Base-by-base conservation (phyloP, 2,797 vertebrate species). In the Leucoraja ocellata region DNA sequence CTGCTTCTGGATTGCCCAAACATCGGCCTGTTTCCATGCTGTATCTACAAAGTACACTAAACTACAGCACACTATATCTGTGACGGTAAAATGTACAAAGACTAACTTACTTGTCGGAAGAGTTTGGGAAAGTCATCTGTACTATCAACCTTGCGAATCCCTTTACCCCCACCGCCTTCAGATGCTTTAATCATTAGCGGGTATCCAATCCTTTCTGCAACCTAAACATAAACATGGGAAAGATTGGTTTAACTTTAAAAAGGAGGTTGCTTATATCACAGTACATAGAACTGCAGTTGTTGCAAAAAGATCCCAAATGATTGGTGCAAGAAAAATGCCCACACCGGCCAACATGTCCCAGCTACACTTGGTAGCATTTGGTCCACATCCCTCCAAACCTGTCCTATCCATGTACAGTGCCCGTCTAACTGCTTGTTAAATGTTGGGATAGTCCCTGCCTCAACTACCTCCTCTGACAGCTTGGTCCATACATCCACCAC, bases 151-250 rank as follows among this genome's bases (percentile, higher is more conserved):
- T 98, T 98, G 7, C 98, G 97, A 94, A 99, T 99, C 1, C 99
- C 99, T 95, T 99, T 99, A 73, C 99, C 99, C 14, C 99, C 99
- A 0, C 98, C 98, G 0, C 99, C 98, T 95, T 98, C 98, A 0
- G 98, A 98, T 28, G 99, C 98, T 94, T 99, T 99, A 95, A 99
- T 98, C 95, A 99, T 97, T 93, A 99, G 94, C 0, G 99, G 99
- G 94, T 98, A 99, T 93, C 98, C 98, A 0, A 99, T 97, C 93
- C 21, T 96, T 93, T 97, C 97, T 58, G 99, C 98, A 73, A 95
- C 96, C 99, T 99, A 94, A 61, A 21, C 5, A 76, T 0, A 73
- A 94, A 93, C 71, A 9, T n/a, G 28, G 32, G 11, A 16, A 86
- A 63, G 25, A 16, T 63, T 36, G 78, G 5, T 13, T 79, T 36